Base-by-base conservation (phyloP, 2,888 invertebrate species). In the Dysmachus trigonus region DNA sequence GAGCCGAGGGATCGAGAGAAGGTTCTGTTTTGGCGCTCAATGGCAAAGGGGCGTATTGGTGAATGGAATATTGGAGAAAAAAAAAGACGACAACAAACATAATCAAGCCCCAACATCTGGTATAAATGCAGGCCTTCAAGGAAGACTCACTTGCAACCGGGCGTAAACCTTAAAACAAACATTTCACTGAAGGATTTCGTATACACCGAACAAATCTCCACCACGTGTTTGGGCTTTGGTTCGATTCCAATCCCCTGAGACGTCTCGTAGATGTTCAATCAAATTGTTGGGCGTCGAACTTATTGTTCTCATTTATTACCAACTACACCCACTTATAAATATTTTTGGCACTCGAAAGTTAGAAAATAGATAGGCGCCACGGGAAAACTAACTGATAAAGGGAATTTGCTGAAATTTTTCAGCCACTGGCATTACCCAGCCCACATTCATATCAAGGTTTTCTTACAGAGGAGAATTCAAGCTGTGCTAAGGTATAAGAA, bases 251-350 rank as follows among this genome's bases (percentile, higher is more conserved):
- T 33, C 81, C 81, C 81, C 33, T 35, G 81, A 33, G 81, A 81
- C 33, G 76, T 38, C 15, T 73, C n/a, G 73, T 30, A 22, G 30
- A 31, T 33, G 30, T 33, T 81, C 81, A 35, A 81, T 62, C 79
- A 53, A 53, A 81, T 35, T 81, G 31, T 53, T 81, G 81, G 81
- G 81, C 81, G 81, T 81, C 47, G 53, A 81, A 27, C 33, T 81
- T 62, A 81, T 81, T 81, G 62, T 81, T 81, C n/a, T 27, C 41
- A 3, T 62, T 62, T 81, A 53, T 41, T 79, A 53, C 33, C 8
- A 33, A 30, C 31, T 33, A 81, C 81, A 13, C 81, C 81, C 81
- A 81, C 81, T 81, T 30, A 62, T 62, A 62, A 81, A 81, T 81
- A 62, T 77, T 77, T 77, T 77, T 77, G 77, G 47, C 47, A 77